Base-by-base conservation (phyloP, 2,113 vertebrate genomes). In the Aegithalos caudatus region DNA sequence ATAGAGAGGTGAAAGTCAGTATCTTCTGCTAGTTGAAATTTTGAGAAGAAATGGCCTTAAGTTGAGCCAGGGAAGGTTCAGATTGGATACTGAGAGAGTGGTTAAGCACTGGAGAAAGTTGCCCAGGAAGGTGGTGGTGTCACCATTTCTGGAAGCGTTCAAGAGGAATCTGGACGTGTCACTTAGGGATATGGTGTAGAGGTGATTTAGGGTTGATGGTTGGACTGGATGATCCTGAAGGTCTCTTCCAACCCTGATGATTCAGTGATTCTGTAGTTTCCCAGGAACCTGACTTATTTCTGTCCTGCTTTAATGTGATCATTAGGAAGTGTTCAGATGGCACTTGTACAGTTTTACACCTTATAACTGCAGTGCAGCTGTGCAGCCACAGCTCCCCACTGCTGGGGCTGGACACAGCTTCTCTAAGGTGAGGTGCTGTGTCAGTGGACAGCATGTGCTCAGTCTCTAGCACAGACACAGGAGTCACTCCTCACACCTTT, bases 401-500 rank as follows among this genome's bases (percentile, higher is more conserved):
- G 53, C 70, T 58, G 44, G 48, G 28, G 27, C 19, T 10, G 9
- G 60, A n/a, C 25, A 20, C 1, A 5, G 37, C 54, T 65, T 58
- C 62, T 70, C 37, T 72, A 56, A 40, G 51, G 40, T 0, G 1
- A 51, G 40, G 33, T 40, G 0, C 47, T 61, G 15, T 28, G n/a
- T n/a, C 31, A 51, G 71, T 70, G 74, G 12, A 29, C 28, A 58
- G 35, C 11, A 22, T 24, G 14, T 45, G n/a, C 53, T 76, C 72
- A n/a, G 0, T 24, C 64, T 86, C 54, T 47, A 51, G n/a, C 31
- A 20, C 40, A 72, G 53, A 60, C 53, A 44, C 40, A 71, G 45
- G 13, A 1, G 0, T 64, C 0, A 0, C 16, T 21, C 12, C 40
- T 53, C 3, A 11, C 31, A 31, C 60, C 54, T 88, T 80, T 56